These are phyloP conservation scores for Ruditapes philippinarum DNA, from an alignment of 1,140 invertebrate genomes.

Conservation along the genomic window DNA sequence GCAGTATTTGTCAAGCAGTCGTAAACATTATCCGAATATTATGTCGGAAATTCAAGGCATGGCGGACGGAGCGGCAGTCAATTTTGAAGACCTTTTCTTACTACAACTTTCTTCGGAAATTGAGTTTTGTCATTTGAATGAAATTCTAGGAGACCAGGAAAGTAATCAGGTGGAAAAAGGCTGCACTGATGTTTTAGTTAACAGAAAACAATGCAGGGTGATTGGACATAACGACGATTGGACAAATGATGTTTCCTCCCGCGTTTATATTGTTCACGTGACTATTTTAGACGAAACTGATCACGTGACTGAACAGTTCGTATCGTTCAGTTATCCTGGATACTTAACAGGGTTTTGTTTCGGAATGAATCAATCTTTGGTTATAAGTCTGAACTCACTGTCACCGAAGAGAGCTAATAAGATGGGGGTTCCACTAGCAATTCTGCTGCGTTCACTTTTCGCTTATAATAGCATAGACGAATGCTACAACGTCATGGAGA, in stretches of 20 bases:
- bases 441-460: neutral
- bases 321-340: constrained; percentile 40
- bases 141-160: neutral
- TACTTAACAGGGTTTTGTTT: constrained; percentile 39
- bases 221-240: constrained; percentile 58
- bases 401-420: neutral
- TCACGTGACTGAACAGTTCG: constrained; percentile 6
- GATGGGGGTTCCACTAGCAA: neutral
- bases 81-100: constrained; percentile 31
- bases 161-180: neutral
- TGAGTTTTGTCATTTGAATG: neutral
- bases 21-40: constrained; percentile 19
- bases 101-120: constrained; percentile 45
- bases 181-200: constrained; percentile 47
- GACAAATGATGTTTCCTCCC: neutral
- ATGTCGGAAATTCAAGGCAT: constrained; percentile 38
- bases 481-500: neutral
- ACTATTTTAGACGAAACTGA: neutral
- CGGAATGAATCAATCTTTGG: constrained; percentile 39
- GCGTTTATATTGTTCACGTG: constrained; percentile 33
- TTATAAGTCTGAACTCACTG: constrained; percentile 27
- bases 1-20: neutral
- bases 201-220: neutral
- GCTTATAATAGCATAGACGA: constrained; percentile 14
- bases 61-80: neutral